Percentiles rank a stretch among this genome's conserved stretches.
These are phyloP conservation scores for Dryococelus australis DNA, from an alignment of 2,888 invertebrate genomes.

Conservation along the genomic window DNA sequence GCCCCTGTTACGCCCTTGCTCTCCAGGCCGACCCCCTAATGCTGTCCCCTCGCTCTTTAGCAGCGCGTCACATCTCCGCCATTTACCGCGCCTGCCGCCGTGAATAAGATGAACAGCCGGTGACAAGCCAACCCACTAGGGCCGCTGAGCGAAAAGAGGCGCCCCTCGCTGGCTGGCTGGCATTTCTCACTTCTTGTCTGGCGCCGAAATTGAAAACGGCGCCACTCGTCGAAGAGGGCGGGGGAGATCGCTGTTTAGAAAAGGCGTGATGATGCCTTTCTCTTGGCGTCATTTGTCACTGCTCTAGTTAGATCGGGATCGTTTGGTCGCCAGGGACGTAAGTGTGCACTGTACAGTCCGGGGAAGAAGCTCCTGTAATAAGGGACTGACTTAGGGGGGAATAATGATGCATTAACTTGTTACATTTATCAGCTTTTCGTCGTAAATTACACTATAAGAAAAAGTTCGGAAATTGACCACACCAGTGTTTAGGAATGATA, in stretches of 20 bases:
- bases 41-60: not conserved
- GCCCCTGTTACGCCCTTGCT: no score
- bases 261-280: not conserved
- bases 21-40: not conserved
- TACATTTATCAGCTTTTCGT: no score
- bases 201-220: not conserved
- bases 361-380: no score
- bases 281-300: not conserved
- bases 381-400: no score
- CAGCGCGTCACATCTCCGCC: not conserved
- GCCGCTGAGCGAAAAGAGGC: no score
- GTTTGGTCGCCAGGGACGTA: no score
- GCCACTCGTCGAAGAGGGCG: not conserved
- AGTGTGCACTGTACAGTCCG: no score
- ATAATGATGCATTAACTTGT: no score
- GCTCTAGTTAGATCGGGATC: no score
- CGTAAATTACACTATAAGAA: no score
- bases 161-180: not conserved
- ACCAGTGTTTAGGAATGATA: no score
- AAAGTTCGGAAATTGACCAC: no score
- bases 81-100: not conserved
- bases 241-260: not conserved
- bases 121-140: not conserved
- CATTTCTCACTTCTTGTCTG: not conserved
- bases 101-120: conserved; percentile 11